Evolutionary conservation across 2,888 invertebrate species (phyloP).

Genomic region (Xylota segnis): DNA sequence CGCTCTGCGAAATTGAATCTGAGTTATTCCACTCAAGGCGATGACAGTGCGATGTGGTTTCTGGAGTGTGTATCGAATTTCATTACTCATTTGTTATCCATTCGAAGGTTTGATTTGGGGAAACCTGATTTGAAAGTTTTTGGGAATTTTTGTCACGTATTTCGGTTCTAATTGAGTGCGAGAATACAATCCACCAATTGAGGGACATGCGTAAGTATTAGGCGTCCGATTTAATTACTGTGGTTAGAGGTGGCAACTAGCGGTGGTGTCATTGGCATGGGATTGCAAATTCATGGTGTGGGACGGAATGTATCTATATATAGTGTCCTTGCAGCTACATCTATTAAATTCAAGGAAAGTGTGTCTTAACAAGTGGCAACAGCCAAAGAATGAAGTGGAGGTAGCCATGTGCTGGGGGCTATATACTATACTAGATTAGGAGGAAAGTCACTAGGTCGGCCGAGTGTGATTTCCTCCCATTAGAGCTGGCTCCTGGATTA

Average conservation of each 20-base stretch:
- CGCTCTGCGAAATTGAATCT: not conserved
- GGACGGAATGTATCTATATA: not conserved
- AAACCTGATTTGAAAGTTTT: constrained; percentile 39
- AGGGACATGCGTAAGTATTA: constrained; percentile 24
- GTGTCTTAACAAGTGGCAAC: no score
- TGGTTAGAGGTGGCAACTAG: not conserved
- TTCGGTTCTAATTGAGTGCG: constrained; percentile 3
- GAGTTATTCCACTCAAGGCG: not conserved
- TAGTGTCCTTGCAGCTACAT: no score
- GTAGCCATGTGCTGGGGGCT: no score
- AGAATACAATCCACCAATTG: constrained; percentile 11
- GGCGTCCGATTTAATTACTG: constrained; percentile 6
- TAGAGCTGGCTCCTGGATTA: no score
- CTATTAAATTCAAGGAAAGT: no score
- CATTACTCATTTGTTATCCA: constrained; percentile 21
- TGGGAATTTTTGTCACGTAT: constrained; percentile 43
- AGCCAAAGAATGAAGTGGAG: no score
- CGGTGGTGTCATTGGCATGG: no score
- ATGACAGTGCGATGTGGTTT: not conserved
- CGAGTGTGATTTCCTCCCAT: no score
- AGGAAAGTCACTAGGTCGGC: no score
- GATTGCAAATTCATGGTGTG: not conserved
- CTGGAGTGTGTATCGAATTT: constrained; percentile 35
- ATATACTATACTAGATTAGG: no score
- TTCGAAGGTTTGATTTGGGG: not conserved